Base-by-base conservation (phyloP, 2,888 invertebrate species). In the Scaptomyza caliginosa region DNA sequence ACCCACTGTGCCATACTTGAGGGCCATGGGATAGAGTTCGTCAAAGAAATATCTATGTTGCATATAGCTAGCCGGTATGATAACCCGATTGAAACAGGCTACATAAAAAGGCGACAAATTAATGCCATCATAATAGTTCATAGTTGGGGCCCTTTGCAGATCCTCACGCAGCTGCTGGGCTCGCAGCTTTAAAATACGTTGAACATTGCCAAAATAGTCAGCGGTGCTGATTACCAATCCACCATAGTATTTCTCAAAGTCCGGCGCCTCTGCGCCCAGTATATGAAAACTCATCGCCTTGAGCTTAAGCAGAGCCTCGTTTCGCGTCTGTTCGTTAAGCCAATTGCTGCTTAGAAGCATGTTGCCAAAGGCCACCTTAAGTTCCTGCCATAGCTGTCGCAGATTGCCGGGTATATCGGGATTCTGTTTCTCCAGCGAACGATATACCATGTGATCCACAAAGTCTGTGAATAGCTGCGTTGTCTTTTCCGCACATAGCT, bases 31-130 rank as follows among this genome's bases (percentile, higher is more conserved):
- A 40, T 89, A 90, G 36, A 63, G 70, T 17, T 86, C 74, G 57
- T 90, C 89, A 77, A 89, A 90, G 23, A 89, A 71, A 36, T 82
- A 88, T 11, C 85, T 89, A 5, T 89, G 89, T 46, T 90, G 90
- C 56, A 90, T 66, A 13, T 45, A 80, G 39, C 63, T 72, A 39
- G 87, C 69, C 0, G 90, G 86, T 2, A 90, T 69, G 0, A 82
- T 48, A 0, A 90, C 88, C 0, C 63, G 60, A 58, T 91, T 91
- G 2, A 77, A 69, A 34, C 86, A 77, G 0, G 75, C 23, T 3
- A 74, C 59, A 50, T 90, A 89, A 6, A 79, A 76, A 0, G 90
- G 86, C 4, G 88, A 76, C 10, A 68, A 63, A 4, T 73, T 64
- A 19, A 74, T 56, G 21, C 51, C 48, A 0, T 69, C 51, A 16